phyloP scores from a whole-genome alignment of 2,797 vertebrate genomes.

The Acrocephalus scirpaceus region DNA sequence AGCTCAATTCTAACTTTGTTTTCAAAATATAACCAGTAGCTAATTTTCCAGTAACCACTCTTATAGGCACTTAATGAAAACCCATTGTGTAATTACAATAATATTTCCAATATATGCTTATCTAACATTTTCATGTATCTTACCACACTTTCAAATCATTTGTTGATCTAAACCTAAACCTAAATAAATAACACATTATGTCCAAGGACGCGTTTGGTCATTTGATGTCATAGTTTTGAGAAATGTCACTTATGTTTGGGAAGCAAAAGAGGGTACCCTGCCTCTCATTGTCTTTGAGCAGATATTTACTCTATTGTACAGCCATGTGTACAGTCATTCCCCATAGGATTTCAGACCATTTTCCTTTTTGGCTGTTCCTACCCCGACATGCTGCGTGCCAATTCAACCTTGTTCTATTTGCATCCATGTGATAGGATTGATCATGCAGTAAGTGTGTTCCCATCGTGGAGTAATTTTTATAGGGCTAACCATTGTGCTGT shows the following conservation, averaged over 20 bases:
- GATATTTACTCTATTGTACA: background rate
- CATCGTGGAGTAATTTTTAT: background rate
- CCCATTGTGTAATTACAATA: background rate
- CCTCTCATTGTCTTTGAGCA: background rate
- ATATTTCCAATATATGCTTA: background rate
- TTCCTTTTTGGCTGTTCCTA: constrained; percentile 6
- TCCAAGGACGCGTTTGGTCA: background rate
- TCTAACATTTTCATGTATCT: background rate
- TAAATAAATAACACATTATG: background rate
- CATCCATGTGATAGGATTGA: constrained; percentile 1
- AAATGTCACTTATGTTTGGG: background rate
- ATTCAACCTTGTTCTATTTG: background rate
- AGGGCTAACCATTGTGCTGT: background rate
- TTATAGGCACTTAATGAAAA: background rate
- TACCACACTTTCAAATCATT: background rate
- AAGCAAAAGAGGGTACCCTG: background rate
- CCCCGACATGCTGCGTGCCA: background rate
- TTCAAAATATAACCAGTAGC: background rate
- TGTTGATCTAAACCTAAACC: background rate
- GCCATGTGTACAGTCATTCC: background rate
- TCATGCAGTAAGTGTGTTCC: background rate
- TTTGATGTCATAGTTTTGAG: background rate
- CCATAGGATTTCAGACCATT: background rate
- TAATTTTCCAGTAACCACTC: background rate
- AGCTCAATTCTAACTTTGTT: background rate